Conservation (phyloP, 2,888 invertebrate genomes). For the Synergus itoensis region DNA sequence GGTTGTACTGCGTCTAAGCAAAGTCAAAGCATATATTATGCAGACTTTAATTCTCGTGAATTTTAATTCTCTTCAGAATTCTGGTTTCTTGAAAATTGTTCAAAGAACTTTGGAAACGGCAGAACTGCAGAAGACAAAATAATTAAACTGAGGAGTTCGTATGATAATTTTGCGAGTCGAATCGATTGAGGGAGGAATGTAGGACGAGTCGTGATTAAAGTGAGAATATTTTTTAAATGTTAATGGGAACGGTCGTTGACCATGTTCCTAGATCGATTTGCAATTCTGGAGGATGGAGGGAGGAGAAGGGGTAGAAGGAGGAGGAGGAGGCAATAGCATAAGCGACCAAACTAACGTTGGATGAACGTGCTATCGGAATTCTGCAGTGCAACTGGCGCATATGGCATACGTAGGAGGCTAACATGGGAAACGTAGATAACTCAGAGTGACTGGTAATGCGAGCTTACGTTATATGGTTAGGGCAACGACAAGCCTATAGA, state of each 20-base stretch:
- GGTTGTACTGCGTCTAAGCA: too few relatives aligned
- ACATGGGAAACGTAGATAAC: conserved; percentile 75
- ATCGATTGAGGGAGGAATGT: neutral
- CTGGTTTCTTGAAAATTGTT: neutral
- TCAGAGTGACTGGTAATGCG: conserved; percentile 73
- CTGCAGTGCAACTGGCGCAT: conserved; percentile 72
- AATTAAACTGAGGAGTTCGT: neutral
- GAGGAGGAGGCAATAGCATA: conserved; percentile 14
- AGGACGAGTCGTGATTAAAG: neutral
- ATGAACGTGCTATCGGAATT: conserved; percentile 69
- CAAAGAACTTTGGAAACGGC: too few relatives aligned
- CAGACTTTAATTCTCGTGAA: neutral
- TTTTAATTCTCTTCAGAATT: neutral
- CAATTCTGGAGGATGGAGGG: conserved; percentile 52
- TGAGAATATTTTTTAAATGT: neutral
- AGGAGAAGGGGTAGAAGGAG: conserved; percentile 40
- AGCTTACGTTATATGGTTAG: conserved; percentile 63
- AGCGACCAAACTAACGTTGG: conserved; percentile 62
- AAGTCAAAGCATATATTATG: neutral
- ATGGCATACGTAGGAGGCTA: conserved; percentile 62
- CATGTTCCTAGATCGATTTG: conserved; percentile 56
- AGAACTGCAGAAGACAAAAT: neutral
- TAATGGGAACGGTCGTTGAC: conserved; percentile 47
- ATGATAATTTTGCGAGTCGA: neutral
- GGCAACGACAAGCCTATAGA: conserved; percentile 67